Evolutionary conservation across 2,797 vertebrate genomes (phyloP).

Genomic region (Pteronotus mesoamericanus): DNA sequence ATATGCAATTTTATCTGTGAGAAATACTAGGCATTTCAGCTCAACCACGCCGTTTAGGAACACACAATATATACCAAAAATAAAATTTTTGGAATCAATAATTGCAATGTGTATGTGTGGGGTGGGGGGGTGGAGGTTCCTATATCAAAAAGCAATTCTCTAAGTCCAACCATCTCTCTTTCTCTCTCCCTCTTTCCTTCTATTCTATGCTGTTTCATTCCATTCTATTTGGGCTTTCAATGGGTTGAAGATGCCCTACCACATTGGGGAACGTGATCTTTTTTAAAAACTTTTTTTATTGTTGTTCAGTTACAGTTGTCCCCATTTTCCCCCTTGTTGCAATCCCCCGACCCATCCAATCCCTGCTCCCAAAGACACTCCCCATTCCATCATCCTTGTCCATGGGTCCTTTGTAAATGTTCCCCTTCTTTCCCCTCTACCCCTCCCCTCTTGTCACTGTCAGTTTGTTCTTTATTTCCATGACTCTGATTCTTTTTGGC

Average conservation of each 20-base stretch:
- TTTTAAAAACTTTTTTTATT: no score
- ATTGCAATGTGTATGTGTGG: not conserved
- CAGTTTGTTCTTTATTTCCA: no score
- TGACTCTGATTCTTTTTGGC: no score
- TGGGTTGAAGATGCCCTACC: not conserved
- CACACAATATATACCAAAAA: not conserved
- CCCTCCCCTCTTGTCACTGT: no score
- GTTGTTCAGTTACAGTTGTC: no score
- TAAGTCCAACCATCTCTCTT: not conserved
- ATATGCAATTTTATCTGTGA: not conserved
- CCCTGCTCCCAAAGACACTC: no score
- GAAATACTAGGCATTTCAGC: not conserved
- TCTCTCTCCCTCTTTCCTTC: not conserved
- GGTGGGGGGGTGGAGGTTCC: not conserved
- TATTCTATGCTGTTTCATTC: not conserved
- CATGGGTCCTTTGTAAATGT: no score
- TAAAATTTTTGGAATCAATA: not conserved
- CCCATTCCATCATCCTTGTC: no score
- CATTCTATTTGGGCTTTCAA: not conserved
- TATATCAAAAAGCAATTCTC: not conserved
- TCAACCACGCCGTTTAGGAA: not conserved
- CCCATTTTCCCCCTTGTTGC: no score
- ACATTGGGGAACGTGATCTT: not conserved
- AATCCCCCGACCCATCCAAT: no score
- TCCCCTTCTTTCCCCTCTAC: no score